These are phyloP conservation scores for Apteryx owenii DNA, from an alignment of 2,113 vertebrate species.

Conservation along the genomic window DNA sequence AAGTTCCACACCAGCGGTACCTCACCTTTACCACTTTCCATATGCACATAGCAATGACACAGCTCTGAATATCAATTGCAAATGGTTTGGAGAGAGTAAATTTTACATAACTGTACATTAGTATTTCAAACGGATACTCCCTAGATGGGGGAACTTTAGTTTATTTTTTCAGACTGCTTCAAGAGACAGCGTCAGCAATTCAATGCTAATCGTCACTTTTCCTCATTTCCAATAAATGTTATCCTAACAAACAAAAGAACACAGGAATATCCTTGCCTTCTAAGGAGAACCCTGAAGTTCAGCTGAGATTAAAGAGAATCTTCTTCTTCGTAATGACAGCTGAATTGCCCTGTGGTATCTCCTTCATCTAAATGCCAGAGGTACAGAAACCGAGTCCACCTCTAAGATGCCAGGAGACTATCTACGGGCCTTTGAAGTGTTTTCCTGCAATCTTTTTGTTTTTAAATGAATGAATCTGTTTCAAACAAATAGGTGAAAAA, in stretches of 20 bases:
- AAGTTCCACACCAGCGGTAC: neutral
- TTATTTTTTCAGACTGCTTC: neutral
- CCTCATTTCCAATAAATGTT: neutral
- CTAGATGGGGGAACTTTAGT: neutral
- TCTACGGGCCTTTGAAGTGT: neutral
- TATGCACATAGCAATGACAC: neutral
- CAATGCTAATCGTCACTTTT: neutral
- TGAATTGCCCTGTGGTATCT: neutral
- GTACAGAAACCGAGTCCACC: neutral
- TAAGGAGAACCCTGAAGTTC: neutral
- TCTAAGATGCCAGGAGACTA: neutral
- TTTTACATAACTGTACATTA: neutral
- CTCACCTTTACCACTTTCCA: neutral
- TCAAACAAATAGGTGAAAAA: neutral
- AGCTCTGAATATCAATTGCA: neutral
- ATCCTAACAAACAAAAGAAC: neutral
- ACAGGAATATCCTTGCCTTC: neutral
- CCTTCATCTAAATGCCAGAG: neutral
- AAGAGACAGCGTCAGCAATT: neutral
- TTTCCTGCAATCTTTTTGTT: neutral
- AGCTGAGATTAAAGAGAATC: neutral
- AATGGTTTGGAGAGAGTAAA: neutral
- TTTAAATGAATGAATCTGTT: neutral
- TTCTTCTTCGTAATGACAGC: neutral
- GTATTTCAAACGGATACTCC: neutral